Evolutionary conservation across 2,797 vertebrate species (phyloP), one percentile per base, ranked within the genome.

Genomic region (Periparus ater): DNA sequence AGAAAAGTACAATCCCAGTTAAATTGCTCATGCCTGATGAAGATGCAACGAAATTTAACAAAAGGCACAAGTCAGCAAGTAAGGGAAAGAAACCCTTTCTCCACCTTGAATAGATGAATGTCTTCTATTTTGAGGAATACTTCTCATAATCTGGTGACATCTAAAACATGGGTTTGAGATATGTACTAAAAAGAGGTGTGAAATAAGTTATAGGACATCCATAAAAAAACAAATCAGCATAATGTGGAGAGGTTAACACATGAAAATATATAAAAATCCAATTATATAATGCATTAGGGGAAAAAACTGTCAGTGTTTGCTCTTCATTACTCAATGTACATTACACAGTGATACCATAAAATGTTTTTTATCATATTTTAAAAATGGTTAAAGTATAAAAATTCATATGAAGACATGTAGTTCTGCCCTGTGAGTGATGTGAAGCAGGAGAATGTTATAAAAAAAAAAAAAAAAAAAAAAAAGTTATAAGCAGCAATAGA

Each of bases 251-350:
- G 13, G 2, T 40, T 51, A 70, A 54, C 7, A 30, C n/a, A 32
- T 13, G 7, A 60, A 90, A 63, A 74, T 18, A 9, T 19, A 45
- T 23, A 19, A 73, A 67, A 93, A 17, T 25, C 0, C 4, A 74
- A 21, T 32, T 67, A n/a, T 19, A 22, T 60, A 58, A 45, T 12
- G 1, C 14, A 50, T 22, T 61, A 45, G 38, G 57, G 17, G 1
- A 57, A 60, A 70, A 18, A 2, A 0, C 0, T 13, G 6, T 34
- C 20, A 7, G 2, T 26, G 11, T 50, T 83, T 74, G 14, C 4
- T 3, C 0, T 58, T 79, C 9, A 11, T 57, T 84, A 32, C 3
- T 72, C 55, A 71, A 9, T 36, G 2, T 54, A 7, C 14, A 34
- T 13, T 40, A 40, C 9, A 12, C 4, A 71, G 1, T 16, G 6